phyloP scores from a whole-genome alignment of 2,888 invertebrate species.

The Galeruca laticollis region DNA sequence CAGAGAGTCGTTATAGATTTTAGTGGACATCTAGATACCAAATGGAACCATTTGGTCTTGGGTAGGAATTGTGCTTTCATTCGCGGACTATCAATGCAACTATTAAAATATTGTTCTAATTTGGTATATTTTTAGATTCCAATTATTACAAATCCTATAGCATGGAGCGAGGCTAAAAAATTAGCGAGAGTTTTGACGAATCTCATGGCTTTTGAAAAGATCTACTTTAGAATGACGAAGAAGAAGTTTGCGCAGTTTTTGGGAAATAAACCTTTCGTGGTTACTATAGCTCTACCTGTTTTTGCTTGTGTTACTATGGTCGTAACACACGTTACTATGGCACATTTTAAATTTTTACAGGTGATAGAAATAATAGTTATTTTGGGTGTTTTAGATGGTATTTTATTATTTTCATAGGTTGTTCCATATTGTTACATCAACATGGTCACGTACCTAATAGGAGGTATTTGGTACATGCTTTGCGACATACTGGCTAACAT shows the following conservation, averaged over 20 bases:
- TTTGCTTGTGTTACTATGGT: conserved; percentile 75
- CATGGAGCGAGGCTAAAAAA: conserved; percentile 66
- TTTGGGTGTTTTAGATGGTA: too few relatives aligned
- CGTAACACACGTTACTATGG: conserved; percentile 79
- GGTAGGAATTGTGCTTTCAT: too few relatives aligned
- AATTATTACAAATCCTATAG: conserved; percentile 72
- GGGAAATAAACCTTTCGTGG: conserved; percentile 71
- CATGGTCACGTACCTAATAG: conserved; percentile 76
- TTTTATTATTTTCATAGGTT: conserved; percentile 66
- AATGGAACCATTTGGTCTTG: too few relatives aligned
- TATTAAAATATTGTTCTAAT: too few relatives aligned
- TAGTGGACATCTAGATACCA: too few relatives aligned
- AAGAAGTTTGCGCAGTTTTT: conserved; percentile 71
- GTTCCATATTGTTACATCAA: conserved; percentile 79
- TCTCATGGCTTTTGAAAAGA: conserved; percentile 77
- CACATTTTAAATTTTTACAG: conserved; percentile 74
- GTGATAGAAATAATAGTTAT: conserved; percentile 56
- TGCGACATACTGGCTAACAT: conserved; percentile 76
- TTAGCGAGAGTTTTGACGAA: conserved; percentile 69
- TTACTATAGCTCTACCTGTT: conserved; percentile 73
- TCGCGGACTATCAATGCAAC: too few relatives aligned
- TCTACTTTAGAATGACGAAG: conserved; percentile 73
- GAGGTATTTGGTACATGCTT: conserved; percentile 78
- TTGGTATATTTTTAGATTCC: conserved; percentile 66
- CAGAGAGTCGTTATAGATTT: too few relatives aligned